Conservation (phyloP, 2,888 invertebrate species). For the Penaeus monodon region DNA sequence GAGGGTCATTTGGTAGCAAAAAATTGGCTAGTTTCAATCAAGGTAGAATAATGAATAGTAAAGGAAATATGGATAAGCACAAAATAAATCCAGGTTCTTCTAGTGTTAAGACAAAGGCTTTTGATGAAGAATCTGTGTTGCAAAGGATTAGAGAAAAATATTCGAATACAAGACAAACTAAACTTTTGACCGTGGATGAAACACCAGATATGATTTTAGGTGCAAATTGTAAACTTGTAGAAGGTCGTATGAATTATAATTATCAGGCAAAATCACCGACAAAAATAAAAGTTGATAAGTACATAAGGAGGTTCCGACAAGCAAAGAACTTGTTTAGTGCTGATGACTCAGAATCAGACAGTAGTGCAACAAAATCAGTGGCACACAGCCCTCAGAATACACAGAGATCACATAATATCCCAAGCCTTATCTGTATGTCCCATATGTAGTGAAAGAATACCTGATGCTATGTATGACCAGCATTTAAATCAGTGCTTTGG, state of each 20-base stretch:
- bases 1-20: too few species aligned
- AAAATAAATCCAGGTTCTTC: too few species aligned
- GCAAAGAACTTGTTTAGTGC: neutral
- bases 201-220: neutral
- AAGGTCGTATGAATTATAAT: slow-evolving; percentile 39
- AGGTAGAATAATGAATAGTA: too few species aligned
- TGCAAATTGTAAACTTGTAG: slow-evolving; percentile 13
- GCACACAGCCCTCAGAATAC: neutral
- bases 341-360: too few species aligned
- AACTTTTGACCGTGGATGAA: slow-evolving; percentile 33
- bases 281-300: slow-evolving; percentile 34
- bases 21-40: neutral
- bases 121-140: slow-evolving; percentile 19
- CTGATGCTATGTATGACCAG: slow-evolving; percentile 1
- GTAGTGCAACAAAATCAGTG: neutral
- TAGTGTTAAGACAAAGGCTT: neutral
- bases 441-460: slow-evolving; percentile 10
- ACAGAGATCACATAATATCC: neutral
- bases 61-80: too few species aligned
- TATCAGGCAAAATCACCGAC: slow-evolving; percentile 7
- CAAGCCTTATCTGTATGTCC: slow-evolving; percentile 10
- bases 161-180: slow-evolving; percentile 17
- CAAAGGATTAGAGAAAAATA: slow-evolving; percentile 39
- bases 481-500: slow-evolving; percentile 38
- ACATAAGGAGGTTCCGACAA: slow-evolving; percentile 31